Evolutionary conservation across 2,797 vertebrate genomes (phyloP).

Genomic region (Karalla daura): DNA sequence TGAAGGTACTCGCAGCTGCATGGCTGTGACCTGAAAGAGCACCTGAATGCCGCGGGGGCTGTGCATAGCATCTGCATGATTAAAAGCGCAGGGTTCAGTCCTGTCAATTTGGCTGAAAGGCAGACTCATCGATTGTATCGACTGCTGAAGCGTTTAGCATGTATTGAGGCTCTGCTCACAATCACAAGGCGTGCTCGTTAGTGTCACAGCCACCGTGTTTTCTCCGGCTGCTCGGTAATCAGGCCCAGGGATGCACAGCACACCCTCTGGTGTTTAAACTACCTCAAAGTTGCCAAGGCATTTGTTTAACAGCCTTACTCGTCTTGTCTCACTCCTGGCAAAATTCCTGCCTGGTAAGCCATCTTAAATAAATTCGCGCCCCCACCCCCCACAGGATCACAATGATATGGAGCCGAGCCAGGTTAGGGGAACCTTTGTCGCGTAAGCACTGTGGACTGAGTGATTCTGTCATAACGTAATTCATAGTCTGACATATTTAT

Average conservation of each 20-base stretch:
- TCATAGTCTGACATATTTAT: background rate
- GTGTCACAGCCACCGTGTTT: background rate
- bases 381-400: conserved; percentile 14
- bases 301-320: conserved; percentile 48
- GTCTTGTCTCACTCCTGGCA: conserved; percentile 47
- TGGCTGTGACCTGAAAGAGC: background rate
- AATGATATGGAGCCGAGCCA: conserved; percentile 53
- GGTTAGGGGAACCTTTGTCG: conserved; percentile 1
- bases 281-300: conserved; percentile 18
- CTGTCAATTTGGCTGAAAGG: conserved; percentile 61
- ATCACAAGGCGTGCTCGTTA: background rate
- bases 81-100: conserved; percentile 58
- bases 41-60: conserved; percentile 23
- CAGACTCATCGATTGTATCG: conserved; percentile 54
- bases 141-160: conserved; percentile 27
- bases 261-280: background rate
- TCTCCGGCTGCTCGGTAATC: background rate
- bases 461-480: background rate
- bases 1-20: conserved; percentile 1
- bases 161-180: background rate
- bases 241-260: conserved; percentile 25
- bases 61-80: conserved; percentile 50
- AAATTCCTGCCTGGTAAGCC: conserved; percentile 25
- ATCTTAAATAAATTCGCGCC: conserved; percentile 27
- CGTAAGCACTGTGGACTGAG: background rate